A percentile compares a stretch with the other conserved stretches of the same genome.
Evolutionary conservation across 2,888 invertebrate genomes (phyloP).

Genomic region (Leucozona laternaria): DNA sequence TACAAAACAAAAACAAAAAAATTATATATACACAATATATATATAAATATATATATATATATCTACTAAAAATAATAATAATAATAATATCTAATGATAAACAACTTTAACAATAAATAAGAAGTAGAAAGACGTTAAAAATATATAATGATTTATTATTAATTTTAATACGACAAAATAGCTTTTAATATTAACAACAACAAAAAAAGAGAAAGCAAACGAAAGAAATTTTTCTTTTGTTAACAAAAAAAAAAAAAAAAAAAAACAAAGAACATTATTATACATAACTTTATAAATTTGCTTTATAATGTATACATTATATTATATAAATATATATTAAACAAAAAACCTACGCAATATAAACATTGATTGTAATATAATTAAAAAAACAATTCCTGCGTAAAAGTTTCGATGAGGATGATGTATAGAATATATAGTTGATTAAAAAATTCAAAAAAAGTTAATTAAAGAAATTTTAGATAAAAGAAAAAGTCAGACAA

Average conservation of each 20-base stretch:
- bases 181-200: slow-evolving; percentile 70
- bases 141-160: slow-evolving; percentile 66
- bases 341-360: slow-evolving; percentile 63
- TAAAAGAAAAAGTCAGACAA: slow-evolving; percentile 39
- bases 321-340: slow-evolving; percentile 46
- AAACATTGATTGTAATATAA: slow-evolving; percentile 59
- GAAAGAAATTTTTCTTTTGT: slow-evolving; percentile 58
- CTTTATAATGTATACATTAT: slow-evolving; percentile 58
- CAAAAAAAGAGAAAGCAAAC: slow-evolving; percentile 16
- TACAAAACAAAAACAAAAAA: slow-evolving; percentile 60
- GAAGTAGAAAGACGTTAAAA: slow-evolving; percentile 76
- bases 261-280: slow-evolving; percentile 64
- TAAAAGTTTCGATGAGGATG: slow-evolving; percentile 51
- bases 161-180: slow-evolving; percentile 73
- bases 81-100: slow-evolving; percentile 68
- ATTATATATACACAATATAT: slow-evolving; percentile 74
- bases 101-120: slow-evolving; percentile 74
- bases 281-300: slow-evolving; percentile 72
- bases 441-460: slow-evolving; percentile 38
- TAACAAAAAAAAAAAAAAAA: slow-evolving; percentile 57
- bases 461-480: slow-evolving; percentile 61
- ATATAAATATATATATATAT: slow-evolving; percentile 50
- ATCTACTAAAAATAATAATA: slow-evolving; percentile 36
- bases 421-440: slow-evolving; percentile 49
- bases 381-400: slow-evolving; percentile 57